Evolutionary conservation across 2,113 vertebrate genomes (phyloP), one percentile per base, ranked within the genome.

Genomic region (Microtus oregoni): DNA sequence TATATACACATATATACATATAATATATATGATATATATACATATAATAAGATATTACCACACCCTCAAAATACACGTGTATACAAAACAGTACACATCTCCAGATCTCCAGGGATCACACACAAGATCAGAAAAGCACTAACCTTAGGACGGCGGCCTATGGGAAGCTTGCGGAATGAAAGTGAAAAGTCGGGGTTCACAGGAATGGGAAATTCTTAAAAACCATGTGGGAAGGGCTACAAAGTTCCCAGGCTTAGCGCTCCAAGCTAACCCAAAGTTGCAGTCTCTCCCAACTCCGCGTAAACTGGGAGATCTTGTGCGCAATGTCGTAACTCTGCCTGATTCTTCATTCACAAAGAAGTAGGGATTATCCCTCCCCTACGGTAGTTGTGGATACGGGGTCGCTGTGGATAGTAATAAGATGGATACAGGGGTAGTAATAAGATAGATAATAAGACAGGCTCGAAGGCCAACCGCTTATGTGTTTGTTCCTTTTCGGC

Each of bases 81-180:
- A 22, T 9, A 32, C 61, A 44, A 44, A 65, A 86, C 24, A 17
- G 30, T n/a, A 28, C 35, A 83, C 81, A 72, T 91, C 73, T 83
- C 89, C 58, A n/a, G 63, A 72, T 91, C 73, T 87, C 89, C 50
- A n/a, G 63, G 86, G 82, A 65, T 4, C 35, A 94, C n/a, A 89
- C 20, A 91, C 28, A 82, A 92, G 63, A 61, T 73, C 94, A 94
- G 58, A 41, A 44, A 82, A 0, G 17, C 11, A 0, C 38, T 52
- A 83, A 58, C 13, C 73, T 67, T 47, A 72, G 20, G 94, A 77
- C 24, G 24, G 61, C 28, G 30, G 30, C 35, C 30, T 93, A 20
- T 35, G 13, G 30, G 47, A 86, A 26, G 10, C 14, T 35, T n/a
- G 41, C 9, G 50, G 52, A 70, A 82, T 47, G 22, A 32, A 96